Base-by-base conservation (phyloP, 1,140 invertebrate genomes). In the Colletes latitarsis region DNA sequence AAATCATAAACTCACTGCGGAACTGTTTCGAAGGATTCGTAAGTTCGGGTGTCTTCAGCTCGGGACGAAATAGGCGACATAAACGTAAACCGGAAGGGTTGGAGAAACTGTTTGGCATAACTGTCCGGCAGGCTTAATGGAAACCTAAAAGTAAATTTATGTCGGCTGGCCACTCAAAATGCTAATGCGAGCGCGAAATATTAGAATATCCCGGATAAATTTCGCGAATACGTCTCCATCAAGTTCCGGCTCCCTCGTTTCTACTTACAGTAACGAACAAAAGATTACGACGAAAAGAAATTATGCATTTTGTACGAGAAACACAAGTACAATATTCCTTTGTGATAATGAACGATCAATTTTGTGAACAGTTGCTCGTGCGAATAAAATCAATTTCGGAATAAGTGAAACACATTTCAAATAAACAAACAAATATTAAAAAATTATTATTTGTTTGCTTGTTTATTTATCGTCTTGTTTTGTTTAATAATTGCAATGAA, bases 111-210 rank as follows among this genome's bases (percentile, higher is more conserved):
- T 66, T 58, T 14, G 53, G 64, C 19, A 60, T 67, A 70, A 52
- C 69, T 73, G 57, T 64, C 52, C 46, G 30, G 10, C 15, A 67
- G 53, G 39, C 49, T 30, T 63, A 81, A 66, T 69, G 64, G 63
- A 53, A 63, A 39, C n/a, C 63, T 82, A 63, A 69, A 72, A 82
- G 73, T 84, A 77, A 73, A 78, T 82, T 83, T 77, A 72, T 73
- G 21, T 21, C 19, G 12, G 21, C 4, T 17, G 39, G 55, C 12
- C 68, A 39, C 19, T 72, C 80, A 71, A 68, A 77, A 83, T 71
- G 73, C 55, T 72, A 81, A 82, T 72, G 39, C 19, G 21, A 30
- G 15, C n/a, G 53, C 9, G 46, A 62, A 39, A 55, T 53, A 82
- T 72, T 71, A 71, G 53, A 21, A 3, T 6, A 53, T 21, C 19